Base-by-base conservation (phyloP, 1,140 invertebrate species). In the Drosophila bifasciata region DNA sequence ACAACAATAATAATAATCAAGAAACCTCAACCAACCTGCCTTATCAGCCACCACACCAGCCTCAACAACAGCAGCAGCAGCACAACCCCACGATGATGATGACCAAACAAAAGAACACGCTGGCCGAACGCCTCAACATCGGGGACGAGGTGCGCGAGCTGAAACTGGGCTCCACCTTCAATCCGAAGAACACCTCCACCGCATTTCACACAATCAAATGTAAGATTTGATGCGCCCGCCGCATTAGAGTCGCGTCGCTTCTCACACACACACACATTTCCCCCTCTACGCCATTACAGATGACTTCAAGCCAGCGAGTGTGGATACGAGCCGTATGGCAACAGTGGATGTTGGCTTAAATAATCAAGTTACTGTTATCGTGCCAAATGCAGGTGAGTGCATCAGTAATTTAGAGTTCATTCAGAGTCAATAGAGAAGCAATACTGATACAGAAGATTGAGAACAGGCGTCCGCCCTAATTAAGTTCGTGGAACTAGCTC, bases 241-340 rank as follows among this genome's bases (percentile, higher is more conserved):
- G 28, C 25, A 17, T 11, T 19, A 25, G 19, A 9, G n/a, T 19
- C 39, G 8, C 2, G 17, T 5, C 49, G 15, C 17, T 44, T 43
- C 21, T 53, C 39, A 72, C 32, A 41, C n/a, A 71, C 17, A 53
- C 62, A 40, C 43, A 19, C 23, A 6, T 25, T 16, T 40, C 16
- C 28, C 19, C 11, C 32, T 36, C 32, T 36, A 36, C 32, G 32
- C 32, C 32, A 36, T 94, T 94, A 53, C 92, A 98, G 97, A 97
- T 96, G 98, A 99, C 93, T 99, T 99, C 91, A 99, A 99, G 92
- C 98, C 98, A 85, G 98, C 98, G 2, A 98, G 97, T 88, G 97
- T 99, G 40, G 98, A 99, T 92, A 95, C 96, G 13, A 96, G 95
- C 63, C 97, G 98, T 93, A 95, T 96, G 92, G 97, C 97, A 17